phyloP scores from a whole-genome alignment of 2,113 vertebrate genomes.

The Lynx canadensis region DNA sequence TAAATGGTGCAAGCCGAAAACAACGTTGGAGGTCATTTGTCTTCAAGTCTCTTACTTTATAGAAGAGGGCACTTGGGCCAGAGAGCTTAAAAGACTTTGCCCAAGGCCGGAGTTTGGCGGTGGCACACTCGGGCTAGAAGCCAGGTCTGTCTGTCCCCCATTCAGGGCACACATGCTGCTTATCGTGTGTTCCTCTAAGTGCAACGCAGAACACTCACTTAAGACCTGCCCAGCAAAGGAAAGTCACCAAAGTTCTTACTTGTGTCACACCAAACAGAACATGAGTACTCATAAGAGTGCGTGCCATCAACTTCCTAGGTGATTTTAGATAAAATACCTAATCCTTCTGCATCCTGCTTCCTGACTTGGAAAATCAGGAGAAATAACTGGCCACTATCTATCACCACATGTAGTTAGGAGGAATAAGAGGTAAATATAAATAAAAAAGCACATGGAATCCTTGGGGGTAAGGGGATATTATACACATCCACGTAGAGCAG shows the following conservation, averaged over 20 bases:
- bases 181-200: background rate
- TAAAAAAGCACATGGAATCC: background rate
- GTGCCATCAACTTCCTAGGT: background rate
- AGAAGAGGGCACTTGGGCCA: background rate
- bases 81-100: background rate
- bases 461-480: too few species aligned
- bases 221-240: background rate
- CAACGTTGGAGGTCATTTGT: background rate
- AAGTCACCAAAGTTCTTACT: background rate
- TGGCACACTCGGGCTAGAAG: constrained; percentile 22
- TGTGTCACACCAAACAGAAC: background rate
- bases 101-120: background rate
- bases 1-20: background rate
- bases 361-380: background rate
- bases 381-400: background rate
- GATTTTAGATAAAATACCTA: background rate
- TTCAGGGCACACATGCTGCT: background rate
- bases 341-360: background rate
- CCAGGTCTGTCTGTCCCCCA: background rate
- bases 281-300: background rate
- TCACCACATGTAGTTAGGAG: background rate
- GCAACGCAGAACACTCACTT: accelerated
- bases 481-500: background rate
- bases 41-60: background rate
- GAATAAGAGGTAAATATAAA: background rate